Evolutionary conservation across 2,797 vertebrate species (phyloP).

Genomic region (Eulemur albifrons): DNA sequence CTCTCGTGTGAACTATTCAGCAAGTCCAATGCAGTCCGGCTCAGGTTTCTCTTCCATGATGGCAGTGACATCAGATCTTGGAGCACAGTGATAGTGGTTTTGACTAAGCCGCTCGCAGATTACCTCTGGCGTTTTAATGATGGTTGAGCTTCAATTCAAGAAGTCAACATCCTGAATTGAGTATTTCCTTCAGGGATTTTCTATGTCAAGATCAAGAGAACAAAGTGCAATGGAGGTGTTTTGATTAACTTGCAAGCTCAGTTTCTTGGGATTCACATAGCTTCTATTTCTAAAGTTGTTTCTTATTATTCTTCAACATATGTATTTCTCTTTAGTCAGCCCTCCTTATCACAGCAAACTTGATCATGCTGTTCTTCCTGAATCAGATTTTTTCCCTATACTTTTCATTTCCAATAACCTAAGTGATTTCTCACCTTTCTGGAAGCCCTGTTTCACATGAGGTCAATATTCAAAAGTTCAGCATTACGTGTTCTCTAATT

Average conservation of each 20-base stretch:
- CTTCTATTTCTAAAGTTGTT: background rate
- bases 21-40: rapidly evolving
- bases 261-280: background rate
- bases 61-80: background rate
- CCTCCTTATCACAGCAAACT: background rate
- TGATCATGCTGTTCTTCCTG: rapidly evolving
- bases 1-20: background rate
- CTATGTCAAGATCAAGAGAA: background rate
- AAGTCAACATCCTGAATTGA: background rate
- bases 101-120: background rate
- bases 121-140: background rate
- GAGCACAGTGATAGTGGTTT: background rate
- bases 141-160: background rate
- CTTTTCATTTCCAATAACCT: background rate
- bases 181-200: background rate
- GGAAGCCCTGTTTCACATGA: background rate
- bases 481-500: background rate
- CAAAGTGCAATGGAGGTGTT: background rate
- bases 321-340: background rate
- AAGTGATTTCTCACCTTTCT: background rate
- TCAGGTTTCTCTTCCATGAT: constrained; percentile 26
- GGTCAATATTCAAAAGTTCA: background rate
- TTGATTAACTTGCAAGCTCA: background rate
- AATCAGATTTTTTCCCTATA: background rate
- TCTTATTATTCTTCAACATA: background rate